Base-by-base conservation (phyloP, 2,113 vertebrate genomes). In the Eolophus roseicapilla region DNA sequence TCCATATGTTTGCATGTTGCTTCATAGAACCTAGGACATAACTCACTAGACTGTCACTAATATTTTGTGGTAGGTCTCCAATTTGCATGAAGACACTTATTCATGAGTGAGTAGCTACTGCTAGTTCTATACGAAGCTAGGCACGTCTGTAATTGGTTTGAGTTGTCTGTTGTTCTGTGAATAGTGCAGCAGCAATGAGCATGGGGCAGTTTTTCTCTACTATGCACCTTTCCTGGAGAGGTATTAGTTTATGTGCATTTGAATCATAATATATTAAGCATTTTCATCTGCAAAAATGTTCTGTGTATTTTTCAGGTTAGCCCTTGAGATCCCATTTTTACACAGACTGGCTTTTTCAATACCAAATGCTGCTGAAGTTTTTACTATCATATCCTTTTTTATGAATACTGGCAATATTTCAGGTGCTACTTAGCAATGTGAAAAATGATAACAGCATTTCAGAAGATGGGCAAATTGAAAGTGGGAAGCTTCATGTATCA, bases 41-140 rank as follows among this genome's bases (percentile, higher is more conserved):
- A 82, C 33, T 87, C 90, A 91, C 57, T 78, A 92, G 92, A 94
- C 91, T 92, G 68, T 75, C 88, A 95, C 92, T 97, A 95, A 96
- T 94, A 88, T 93, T 83, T 88, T 65, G 84, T 88, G 82, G 90
- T 93, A 78, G 80, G 62, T 96, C 85, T 90, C 57, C 69, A 83
- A 20, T 95, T 85, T 94, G 59, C 71, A 91, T 77, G 81, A 71
- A 84, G 82, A 39, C 18, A 23, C 73, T 91, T 86, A 88, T 82
- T 91, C 75, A 59, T 79, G 47, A 93, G 17, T 47, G 67, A 93
- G 67, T 39, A 73, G 60, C 63, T 90, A 11, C 83, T 70, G 68
- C 64, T 81, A 49, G 50, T 35, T 85, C 50, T 52, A 3, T 53
- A 81, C 50, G 57, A 75, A 89, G 23, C 31, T 49, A 69, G 43